These are phyloP conservation scores for Odontomachus brunneus DNA, from an alignment of 1,140 invertebrate species.

Conservation along the genomic window DNA sequence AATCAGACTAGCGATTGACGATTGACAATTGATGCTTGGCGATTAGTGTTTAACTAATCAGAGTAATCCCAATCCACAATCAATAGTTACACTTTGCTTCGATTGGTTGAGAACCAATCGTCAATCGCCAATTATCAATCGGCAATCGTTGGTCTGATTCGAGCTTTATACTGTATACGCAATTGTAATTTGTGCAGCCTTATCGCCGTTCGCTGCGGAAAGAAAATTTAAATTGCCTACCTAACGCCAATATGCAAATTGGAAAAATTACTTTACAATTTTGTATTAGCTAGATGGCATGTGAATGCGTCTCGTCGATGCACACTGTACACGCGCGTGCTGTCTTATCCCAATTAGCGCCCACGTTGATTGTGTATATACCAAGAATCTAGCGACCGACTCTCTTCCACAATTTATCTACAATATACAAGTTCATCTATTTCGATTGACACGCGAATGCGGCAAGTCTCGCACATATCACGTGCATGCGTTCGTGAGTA, in stretches of 20 bases:
- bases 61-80: too few relatives aligned
- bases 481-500: constrained; percentile 62
- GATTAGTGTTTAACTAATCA: too few relatives aligned
- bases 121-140: too few relatives aligned
- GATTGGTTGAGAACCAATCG: too few relatives aligned
- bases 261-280: neutral
- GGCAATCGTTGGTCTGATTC: too few relatives aligned
- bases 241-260: too few relatives aligned
- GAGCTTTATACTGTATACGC: neutral
- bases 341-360: constrained; percentile 66
- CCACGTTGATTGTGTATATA: constrained; percentile 36
- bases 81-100: too few relatives aligned
- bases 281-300: neutral
- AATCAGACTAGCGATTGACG: too few relatives aligned
- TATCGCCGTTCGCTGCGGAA: neutral
- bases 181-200: neutral
- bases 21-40: too few relatives aligned
- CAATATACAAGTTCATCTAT: constrained; percentile 50
- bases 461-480: constrained; percentile 26
- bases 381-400: constrained; percentile 74
- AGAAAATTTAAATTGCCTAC: too few relatives aligned
- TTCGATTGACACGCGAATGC: constrained; percentile 37
- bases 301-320: neutral
- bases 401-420: constrained; percentile 65
- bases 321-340: constrained; percentile 23